phyloP scores from a whole-genome alignment of 2,113 vertebrate species.

The Amblyornis subalaris region DNA sequence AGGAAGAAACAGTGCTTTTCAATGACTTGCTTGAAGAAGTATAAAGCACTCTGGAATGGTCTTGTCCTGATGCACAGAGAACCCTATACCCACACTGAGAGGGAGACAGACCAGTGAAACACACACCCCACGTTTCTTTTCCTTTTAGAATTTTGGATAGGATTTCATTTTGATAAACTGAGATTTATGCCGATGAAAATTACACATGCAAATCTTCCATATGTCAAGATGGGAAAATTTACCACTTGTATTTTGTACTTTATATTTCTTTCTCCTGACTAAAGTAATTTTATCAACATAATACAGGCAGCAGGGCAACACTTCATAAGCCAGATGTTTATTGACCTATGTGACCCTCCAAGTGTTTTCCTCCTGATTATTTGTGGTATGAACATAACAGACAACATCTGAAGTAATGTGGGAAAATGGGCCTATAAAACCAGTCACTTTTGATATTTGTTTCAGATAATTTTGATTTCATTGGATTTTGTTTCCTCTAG shows the following conservation, averaged over 20 bases:
- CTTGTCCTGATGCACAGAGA: not conserved
- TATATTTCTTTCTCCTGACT: slow-evolving; percentile 51
- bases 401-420: slow-evolving; percentile 66
- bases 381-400: slow-evolving; percentile 58
- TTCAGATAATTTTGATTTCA: slow-evolving; percentile 33
- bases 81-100: not conserved
- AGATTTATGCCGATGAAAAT: not conserved
- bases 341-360: slow-evolving; percentile 54
- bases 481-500: slow-evolving; percentile 15
- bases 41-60: not conserved
- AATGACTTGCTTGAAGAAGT: not conserved
- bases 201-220: slow-evolving; percentile 25
- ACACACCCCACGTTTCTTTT: not conserved
- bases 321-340: slow-evolving; percentile 66
- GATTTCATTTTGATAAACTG: not conserved
- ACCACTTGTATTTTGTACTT: not conserved
- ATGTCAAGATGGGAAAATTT: not conserved
- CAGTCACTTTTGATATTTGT: slow-evolving; percentile 41
- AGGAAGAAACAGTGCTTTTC: not conserved
- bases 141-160: not conserved
- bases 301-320: slow-evolving; percentile 40
- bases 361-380: slow-evolving; percentile 57
- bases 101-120: not conserved
- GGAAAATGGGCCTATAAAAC: slow-evolving; percentile 34
- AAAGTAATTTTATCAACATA: slow-evolving; percentile 58